These are phyloP conservation scores for Alcedo atthis DNA, from an alignment of 2,797 vertebrate genomes.

Conservation along the genomic window DNA sequence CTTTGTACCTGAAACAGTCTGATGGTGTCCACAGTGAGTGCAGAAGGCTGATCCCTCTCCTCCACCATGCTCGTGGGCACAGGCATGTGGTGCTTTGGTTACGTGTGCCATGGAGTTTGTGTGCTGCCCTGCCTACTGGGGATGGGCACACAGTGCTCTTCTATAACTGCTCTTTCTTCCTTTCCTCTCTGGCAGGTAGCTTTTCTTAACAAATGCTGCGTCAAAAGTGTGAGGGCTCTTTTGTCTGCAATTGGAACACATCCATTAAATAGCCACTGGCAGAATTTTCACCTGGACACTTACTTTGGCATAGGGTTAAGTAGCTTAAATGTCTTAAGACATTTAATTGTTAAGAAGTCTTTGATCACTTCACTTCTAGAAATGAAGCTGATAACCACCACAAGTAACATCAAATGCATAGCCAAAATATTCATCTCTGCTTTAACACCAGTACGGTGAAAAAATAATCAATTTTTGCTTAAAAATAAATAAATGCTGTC, in stretches of 20 bases:
- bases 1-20: neutral
- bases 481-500: neutral
- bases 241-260: neutral
- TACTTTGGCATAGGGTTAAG: neutral
- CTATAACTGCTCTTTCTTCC: neutral
- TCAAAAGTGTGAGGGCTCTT: neutral
- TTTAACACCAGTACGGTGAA: neutral
- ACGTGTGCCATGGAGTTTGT: fast-evolving
- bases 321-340: neutral
- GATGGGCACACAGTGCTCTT: neutral
- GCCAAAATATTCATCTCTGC: neutral
- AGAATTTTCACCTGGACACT: neutral
- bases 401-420: neutral
- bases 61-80: neutral
- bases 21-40: neutral
- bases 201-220: neutral
- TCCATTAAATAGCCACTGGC: neutral
- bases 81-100: neutral
- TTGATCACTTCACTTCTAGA: neutral
- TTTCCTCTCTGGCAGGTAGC: neutral
- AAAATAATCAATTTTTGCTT: neutral
- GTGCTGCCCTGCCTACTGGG: neutral
- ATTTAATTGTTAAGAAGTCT: neutral
- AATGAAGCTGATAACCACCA: neutral
- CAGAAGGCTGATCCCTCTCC: neutral